A percentile compares a stretch with the other conserved stretches of the same genome.
Conservation (phyloP, 2,888 invertebrate genomes). For the Matsumyia berberina region DNA sequence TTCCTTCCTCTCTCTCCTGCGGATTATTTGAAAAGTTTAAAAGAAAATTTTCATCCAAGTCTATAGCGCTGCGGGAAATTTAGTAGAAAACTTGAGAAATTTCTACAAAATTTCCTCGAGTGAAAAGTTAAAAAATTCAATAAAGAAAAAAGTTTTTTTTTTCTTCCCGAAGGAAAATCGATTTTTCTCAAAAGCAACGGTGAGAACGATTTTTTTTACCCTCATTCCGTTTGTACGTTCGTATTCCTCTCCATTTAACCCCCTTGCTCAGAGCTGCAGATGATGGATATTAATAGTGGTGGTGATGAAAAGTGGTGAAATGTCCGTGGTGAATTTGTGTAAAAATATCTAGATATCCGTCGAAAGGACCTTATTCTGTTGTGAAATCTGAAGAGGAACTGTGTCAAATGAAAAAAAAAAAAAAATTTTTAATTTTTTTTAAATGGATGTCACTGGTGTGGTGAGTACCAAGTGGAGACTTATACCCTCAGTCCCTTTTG, state of each 20-base stretch:
- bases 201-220: constrained; percentile 43
- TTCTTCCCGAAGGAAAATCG: constrained; percentile 68
- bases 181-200: constrained; percentile 63
- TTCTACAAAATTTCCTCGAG: too few relatives aligned
- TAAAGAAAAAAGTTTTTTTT: constrained; percentile 28
- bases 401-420: constrained; percentile 3
- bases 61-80: too few relatives aligned
- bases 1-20: constrained; percentile 11
- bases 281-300: constrained; percentile 56
- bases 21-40: constrained; percentile 24
- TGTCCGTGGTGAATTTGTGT: constrained; percentile 59
- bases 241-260: constrained; percentile 27
- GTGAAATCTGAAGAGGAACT: constrained; percentile 38
- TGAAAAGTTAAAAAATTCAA: constrained; percentile 5
- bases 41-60: neutral
- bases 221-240: neutral
- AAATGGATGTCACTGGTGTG: constrained; percentile 66
- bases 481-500: neutral
- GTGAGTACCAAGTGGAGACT: constrained; percentile 64
- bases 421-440: constrained; percentile 6
- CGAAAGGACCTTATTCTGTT: constrained; percentile 39
- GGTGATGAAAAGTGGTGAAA: constrained; percentile 17
- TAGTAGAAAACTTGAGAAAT: neutral
- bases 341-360: constrained; percentile 29
- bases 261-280: constrained; percentile 45